Conservation (phyloP, 2,797 vertebrate genomes). For the Novumbra hubbsi region DNA sequence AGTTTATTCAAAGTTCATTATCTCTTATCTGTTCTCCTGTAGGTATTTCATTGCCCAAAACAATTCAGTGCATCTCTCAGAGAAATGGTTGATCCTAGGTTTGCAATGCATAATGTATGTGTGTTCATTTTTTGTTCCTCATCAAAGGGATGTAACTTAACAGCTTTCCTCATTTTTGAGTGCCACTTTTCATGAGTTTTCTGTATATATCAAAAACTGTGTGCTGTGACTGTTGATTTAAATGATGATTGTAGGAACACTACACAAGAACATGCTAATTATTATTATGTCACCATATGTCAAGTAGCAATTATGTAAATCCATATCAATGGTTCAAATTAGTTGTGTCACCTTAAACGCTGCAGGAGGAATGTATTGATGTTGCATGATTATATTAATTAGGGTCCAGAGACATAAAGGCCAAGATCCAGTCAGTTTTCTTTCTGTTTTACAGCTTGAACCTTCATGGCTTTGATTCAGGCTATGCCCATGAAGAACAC, state of each 20-base stretch:
- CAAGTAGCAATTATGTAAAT: conserved; percentile 46
- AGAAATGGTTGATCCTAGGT: not conserved
- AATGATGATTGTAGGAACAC: conserved; percentile 20
- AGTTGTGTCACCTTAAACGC: conserved; percentile 36
- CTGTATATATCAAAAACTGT: conserved; percentile 12
- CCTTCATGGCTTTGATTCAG: conserved; percentile 13
- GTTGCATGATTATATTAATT: conserved; percentile 35
- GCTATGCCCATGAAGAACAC: conserved; percentile 11
- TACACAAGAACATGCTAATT: conserved; percentile 43
- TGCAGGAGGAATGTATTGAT: conserved; percentile 30
- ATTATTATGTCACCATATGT: conserved; percentile 41
- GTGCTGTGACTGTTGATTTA: conserved; percentile 32
- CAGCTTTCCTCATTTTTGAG: conserved; percentile 16
- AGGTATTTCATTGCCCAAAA: not conserved
- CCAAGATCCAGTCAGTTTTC: conserved; percentile 24
- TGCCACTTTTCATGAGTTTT: conserved; percentile 16
- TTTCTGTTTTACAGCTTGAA: conserved; percentile 15
- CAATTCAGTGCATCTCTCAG: not conserved
- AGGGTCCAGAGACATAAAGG: conserved; percentile 28
- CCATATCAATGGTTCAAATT: conserved; percentile 41
- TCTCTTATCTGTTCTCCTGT: not conserved
- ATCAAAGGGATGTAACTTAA: not conserved
- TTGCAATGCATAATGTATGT: not conserved
- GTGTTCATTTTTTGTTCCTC: not conserved
- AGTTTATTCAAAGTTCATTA: not conserved